Conservation (phyloP, 2,113 vertebrate species). For the Chaetodon auriga region DNA sequence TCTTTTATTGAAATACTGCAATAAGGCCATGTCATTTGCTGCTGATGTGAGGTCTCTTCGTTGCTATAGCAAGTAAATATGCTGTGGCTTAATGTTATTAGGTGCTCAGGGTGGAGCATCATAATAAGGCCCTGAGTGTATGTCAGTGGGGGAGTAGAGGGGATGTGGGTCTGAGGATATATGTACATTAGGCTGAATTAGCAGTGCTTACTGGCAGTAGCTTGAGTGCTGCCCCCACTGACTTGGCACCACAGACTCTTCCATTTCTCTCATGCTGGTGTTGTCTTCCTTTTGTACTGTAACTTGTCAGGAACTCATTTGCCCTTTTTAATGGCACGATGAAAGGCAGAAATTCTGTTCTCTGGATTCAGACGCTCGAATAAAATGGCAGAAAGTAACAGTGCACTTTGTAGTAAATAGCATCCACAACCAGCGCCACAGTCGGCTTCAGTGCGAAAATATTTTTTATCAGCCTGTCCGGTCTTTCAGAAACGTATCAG, state of each 20-base stretch:
- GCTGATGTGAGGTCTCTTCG: conserved; percentile 5
- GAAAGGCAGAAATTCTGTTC: background rate
- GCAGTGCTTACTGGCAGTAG: background rate
- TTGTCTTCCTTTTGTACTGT: background rate
- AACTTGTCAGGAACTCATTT: background rate
- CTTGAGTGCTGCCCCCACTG: background rate
- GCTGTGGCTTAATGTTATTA: background rate
- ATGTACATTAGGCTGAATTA: background rate
- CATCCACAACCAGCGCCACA: background rate
- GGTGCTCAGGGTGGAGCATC: background rate
- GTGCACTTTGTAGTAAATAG: background rate
- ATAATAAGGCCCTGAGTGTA: background rate
- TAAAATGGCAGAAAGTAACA: background rate
- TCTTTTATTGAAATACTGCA: conserved; percentile 11
- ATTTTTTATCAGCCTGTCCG: too few species aligned
- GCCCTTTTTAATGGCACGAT: background rate
- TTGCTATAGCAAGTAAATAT: background rate
- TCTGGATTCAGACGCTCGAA: background rate
- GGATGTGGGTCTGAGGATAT: background rate
- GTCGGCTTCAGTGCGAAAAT: background rate
- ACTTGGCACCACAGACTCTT: background rate
- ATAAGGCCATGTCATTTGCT: background rate
- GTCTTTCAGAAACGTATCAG: background rate
- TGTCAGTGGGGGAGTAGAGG: background rate
- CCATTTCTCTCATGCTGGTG: background rate